Percentiles rank a stretch among this genome's conserved stretches.
phyloP scores from a whole-genome alignment of 1,140 invertebrate genomes.

The Sycobia sp. region DNA sequence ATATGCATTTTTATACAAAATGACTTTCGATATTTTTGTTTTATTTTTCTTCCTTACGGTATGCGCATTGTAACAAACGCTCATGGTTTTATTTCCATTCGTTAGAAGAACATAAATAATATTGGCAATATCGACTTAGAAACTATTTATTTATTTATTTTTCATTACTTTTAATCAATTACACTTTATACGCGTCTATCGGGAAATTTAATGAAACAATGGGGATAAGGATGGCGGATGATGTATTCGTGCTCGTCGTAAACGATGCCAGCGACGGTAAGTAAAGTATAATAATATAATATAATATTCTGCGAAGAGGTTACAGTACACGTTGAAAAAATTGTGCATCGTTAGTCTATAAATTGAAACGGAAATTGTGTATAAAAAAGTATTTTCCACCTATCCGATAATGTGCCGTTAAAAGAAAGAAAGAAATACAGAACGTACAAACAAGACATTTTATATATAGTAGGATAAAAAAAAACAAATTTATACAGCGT shows the following conservation, averaged over 20 bases:
- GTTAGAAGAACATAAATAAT: slow-evolving; percentile 61
- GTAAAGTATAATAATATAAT: neutral
- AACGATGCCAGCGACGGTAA: slow-evolving; percentile 2
- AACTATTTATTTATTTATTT: slow-evolving; percentile 49
- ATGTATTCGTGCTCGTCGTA: slow-evolving; percentile 5
- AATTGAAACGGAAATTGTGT: too few species aligned
- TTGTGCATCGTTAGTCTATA: too few species aligned
- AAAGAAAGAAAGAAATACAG: too few species aligned
- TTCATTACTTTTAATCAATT: slow-evolving; percentile 41
- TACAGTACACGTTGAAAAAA: too few species aligned
- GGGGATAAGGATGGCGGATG: slow-evolving; percentile 3
- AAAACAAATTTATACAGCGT: too few species aligned
- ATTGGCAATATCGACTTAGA: slow-evolving; percentile 59
- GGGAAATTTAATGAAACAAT: slow-evolving; percentile 21
- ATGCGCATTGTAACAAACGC: slow-evolving; percentile 55
- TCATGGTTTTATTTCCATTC: slow-evolving; percentile 48
- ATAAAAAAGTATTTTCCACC: too few species aligned
- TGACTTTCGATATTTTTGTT: slow-evolving; percentile 49
- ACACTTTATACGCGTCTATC: slow-evolving; percentile 41
- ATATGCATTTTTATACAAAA: too few species aligned
- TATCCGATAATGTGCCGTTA: too few species aligned
- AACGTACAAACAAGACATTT: too few species aligned
- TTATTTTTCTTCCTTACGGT: too few species aligned
- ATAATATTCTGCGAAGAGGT: too few species aligned
- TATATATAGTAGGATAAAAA: too few species aligned